Evolutionary conservation across 2,113 vertebrate species (phyloP), one percentile per base, ranked within the genome.

Genomic region (Hoplias malabaricus): DNA sequence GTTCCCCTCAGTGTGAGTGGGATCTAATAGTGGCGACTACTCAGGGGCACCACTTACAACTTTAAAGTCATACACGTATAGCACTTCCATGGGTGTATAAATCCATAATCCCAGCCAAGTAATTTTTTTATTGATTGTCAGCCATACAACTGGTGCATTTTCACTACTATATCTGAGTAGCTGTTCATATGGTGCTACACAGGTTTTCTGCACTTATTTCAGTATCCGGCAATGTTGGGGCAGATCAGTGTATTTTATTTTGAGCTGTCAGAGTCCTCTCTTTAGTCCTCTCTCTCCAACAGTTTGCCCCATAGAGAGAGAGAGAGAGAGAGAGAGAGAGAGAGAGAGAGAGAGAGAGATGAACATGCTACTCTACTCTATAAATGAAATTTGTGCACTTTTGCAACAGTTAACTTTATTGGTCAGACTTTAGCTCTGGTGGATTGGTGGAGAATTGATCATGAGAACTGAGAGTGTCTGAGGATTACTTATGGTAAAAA

Each of bases 401-500:
- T 29, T 21, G 27, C 38, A 81, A 53, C 11, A 38, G 62, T 40
- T n/a, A 42, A 75, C 63, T 38, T 40, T 23, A 69, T 61, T 73
- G 72, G 73, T 31, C 40, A 54, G 38, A 34, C n/a, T 27, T 11
- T 33, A 72, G 50, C 4, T 83, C 11, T 78, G 78, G 61, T 87
- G 82, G 89, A n/a, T 80, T 62, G 43, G 88, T 14, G 75, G 80
- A 82, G 68, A 69, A 78, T 33, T 53, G 33, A 3, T 57, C 31
- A 5, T 8, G 21, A 82, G 66, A 63, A 53, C 73, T 66, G 86
- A 86, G 86, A 83, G 80, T 85, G 88, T 87, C 85, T 84, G 86
- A 86, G 86, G 80, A 90, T 90, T 90, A 88, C 88, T 91, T 88
- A 90, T 78, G 86, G 80, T 82, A 88, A 87, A 90, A 91, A 90